Evolutionary conservation across 2,888 invertebrate genomes (phyloP).

Genomic region (Balanococcus diminutus): DNA sequence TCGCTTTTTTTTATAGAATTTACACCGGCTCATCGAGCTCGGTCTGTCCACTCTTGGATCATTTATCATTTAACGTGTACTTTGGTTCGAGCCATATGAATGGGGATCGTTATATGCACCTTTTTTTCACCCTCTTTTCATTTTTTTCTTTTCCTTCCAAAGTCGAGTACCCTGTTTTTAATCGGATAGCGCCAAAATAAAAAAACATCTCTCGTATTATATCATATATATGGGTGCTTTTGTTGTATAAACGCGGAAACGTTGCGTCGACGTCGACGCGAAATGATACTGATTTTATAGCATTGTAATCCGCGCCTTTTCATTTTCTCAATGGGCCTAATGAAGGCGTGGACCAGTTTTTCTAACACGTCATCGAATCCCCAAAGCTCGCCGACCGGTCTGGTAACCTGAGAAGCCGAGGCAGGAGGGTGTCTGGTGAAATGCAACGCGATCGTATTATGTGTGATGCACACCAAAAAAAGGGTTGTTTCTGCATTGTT

Average conservation of each 20-base stretch:
- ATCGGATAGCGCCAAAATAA: background rate
- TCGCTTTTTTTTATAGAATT: too few relatives aligned
- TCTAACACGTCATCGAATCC: background rate
- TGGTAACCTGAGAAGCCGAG: background rate
- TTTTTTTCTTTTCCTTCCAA: background rate
- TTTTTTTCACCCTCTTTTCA: background rate
- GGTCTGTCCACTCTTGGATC: background rate
- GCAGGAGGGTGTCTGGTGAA: background rate
- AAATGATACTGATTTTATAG: conserved; percentile 14
- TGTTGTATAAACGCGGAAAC: background rate
- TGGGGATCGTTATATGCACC: background rate
- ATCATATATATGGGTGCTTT: background rate
- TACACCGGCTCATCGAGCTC: background rate
- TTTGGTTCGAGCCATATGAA: background rate
- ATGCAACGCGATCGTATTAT: background rate
- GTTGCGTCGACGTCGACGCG: background rate
- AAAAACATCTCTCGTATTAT: background rate
- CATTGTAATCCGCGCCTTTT: conserved; percentile 1
- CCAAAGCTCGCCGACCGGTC: background rate
- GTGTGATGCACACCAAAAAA: background rate
- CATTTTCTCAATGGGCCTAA: background rate
- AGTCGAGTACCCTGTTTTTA: background rate
- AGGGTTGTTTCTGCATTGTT: background rate
- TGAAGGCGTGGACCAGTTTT: conserved; percentile 23
- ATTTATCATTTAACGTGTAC: background rate